Evolutionary conservation across 2,797 vertebrate species (phyloP), one percentile per base, ranked within the genome.

Genomic region (Amniataba percoides): DNA sequence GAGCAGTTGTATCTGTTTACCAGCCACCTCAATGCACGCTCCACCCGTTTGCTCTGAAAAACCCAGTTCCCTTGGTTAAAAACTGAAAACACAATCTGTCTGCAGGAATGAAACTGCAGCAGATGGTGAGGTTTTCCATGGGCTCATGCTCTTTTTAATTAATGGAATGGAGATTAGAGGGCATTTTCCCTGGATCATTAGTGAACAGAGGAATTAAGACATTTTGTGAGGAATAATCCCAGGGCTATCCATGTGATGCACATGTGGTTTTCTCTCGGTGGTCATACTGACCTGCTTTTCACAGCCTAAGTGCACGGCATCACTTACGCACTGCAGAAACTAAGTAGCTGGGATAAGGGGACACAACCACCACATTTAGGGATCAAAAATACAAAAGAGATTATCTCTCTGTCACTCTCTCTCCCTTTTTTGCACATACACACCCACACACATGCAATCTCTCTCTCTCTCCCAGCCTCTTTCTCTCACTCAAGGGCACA

Each of bases 201-300:
- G 93, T 90, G 93, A 95, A 95, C 95, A 95, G 95, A 93, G 92
- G 94, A 94, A 95, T 95, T 95, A 95, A 95, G 94, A 95, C 93
- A 94, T 95, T 95, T 95, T 94, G 93, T 93, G 93, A 93, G 92
- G 89, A 91, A 93, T 95, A 95, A 95, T 95, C 94, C 94, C 90
- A 90, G 80, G 80, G 90, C 90, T 90, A 89, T 93, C 92, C 89
- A 90, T 92, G 93, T 84, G 89, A 91, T 89, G 91, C 93, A 92
- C 90, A 92, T 93, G 90, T 88, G 82, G 89, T 93, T 92, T 92
- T 77, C 89, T 92, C 92, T 91, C 91, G 61, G 80, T 91, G 87
- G 92, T 91, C 92, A 90, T 87, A 93, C 87, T 94, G 91, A 94
- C 92, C 93, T 92, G 92, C 92, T 94, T 94, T 94, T 92, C 84